Conservation (phyloP, 2,113 vertebrate genomes). For the Himantopus leucocephalus region DNA sequence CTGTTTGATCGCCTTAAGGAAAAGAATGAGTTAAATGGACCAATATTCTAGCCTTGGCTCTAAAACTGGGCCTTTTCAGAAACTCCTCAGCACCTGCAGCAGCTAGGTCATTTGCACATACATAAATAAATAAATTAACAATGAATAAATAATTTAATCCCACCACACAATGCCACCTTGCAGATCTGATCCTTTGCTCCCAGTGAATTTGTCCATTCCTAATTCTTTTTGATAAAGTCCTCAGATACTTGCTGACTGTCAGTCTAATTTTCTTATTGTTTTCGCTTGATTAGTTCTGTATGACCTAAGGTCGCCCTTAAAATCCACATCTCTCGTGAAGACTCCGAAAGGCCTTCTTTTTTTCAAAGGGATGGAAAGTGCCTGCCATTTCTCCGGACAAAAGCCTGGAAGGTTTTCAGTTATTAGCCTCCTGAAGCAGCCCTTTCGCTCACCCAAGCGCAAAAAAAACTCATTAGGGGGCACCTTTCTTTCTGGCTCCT, state of each 20-base stretch:
- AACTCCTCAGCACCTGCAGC: slow-evolving; percentile 79
- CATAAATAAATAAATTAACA: slow-evolving; percentile 89
- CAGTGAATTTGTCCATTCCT: slow-evolving; percentile 79
- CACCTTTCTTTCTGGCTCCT: slow-evolving; percentile 76
- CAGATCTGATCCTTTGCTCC: slow-evolving; percentile 76
- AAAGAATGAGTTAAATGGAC: slow-evolving; percentile 85
- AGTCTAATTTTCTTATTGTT: slow-evolving; percentile 85
- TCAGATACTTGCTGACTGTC: slow-evolving; percentile 84
- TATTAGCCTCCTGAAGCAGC: slow-evolving; percentile 74
- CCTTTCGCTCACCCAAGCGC: slow-evolving; percentile 88
- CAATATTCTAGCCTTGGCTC: slow-evolving; percentile 78
- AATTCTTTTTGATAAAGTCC: slow-evolving; percentile 85
- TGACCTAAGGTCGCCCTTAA: slow-evolving; percentile 88
- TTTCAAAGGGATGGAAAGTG: slow-evolving; percentile 80
- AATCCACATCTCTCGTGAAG: slow-evolving; percentile 83
- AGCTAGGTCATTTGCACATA: slow-evolving; percentile 82
- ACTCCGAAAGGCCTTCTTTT: slow-evolving; percentile 77
- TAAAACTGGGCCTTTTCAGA: slow-evolving; percentile 79
- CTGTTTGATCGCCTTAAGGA: slow-evolving; percentile 80
- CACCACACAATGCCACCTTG: slow-evolving; percentile 77
- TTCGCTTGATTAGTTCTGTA: slow-evolving; percentile 87
- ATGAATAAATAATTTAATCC: slow-evolving; percentile 89
- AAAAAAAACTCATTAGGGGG: slow-evolving; percentile 90
- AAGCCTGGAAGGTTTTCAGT: slow-evolving; percentile 76
- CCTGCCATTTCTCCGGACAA: slow-evolving; percentile 82